Evolutionary conservation across 2,797 vertebrate species (phyloP).

Genomic region (Varecia variegata): DNA sequence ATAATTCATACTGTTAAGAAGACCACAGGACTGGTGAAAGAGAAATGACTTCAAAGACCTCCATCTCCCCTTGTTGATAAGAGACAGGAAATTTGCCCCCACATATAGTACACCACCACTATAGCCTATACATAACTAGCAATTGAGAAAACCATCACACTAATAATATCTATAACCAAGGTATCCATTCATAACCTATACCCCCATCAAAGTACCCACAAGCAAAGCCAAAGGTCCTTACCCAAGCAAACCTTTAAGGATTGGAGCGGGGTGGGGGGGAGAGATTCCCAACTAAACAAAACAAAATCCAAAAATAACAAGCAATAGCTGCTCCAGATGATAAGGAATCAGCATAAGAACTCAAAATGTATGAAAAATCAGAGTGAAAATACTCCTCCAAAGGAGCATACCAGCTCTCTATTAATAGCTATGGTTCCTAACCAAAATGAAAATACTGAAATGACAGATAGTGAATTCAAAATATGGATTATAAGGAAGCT

Average conservation of each 20-base stretch:
- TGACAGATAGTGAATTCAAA: not conserved
- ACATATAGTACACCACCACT: not conserved
- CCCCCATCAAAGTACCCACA: not conserved
- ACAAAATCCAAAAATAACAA: not conserved
- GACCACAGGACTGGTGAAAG: not conserved
- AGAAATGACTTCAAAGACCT: not conserved
- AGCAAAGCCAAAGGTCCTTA: not conserved
- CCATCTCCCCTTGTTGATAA: not conserved
- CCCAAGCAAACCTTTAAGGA: not conserved
- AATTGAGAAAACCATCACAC: not conserved
- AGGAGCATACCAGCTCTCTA: not conserved
- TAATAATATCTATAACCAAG: not conserved
- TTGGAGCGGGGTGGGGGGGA: too few species aligned
- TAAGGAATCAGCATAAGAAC: not conserved
- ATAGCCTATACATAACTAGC: not conserved
- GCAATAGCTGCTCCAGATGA: not conserved
- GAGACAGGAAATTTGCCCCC: not conserved
- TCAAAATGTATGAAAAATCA: not conserved
- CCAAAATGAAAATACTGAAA: not conserved
- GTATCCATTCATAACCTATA: not conserved
- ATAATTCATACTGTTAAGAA: not conserved
- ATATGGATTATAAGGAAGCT: not conserved
- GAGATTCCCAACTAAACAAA: not conserved
- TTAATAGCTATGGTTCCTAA: not conserved
- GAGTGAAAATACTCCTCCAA: not conserved